Percentiles rank a stretch among this genome's conserved stretches.
Evolutionary conservation across 2,888 invertebrate species (phyloP).

Genomic region (Torymus auratus): DNA sequence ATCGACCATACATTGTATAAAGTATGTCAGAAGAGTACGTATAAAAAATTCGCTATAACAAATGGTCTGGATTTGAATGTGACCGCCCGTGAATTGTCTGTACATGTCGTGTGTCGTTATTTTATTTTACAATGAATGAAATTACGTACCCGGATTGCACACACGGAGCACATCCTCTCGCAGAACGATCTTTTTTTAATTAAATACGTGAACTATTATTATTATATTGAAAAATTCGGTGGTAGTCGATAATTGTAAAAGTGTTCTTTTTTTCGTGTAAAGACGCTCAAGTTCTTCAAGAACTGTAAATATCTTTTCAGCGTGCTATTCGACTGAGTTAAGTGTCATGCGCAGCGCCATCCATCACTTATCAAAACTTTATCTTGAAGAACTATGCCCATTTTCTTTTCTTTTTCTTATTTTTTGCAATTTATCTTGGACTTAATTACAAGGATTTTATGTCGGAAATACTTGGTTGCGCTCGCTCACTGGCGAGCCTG

Average conservation of each 20-base stretch:
- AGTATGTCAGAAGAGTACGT: conserved; percentile 32
- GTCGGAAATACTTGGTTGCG: conserved; percentile 39
- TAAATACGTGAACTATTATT: conserved; percentile 34
- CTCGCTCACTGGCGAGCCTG: conserved; percentile 5
- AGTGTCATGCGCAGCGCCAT: neutral
- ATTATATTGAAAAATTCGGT: conserved; percentile 36
- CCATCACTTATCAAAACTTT: neutral
- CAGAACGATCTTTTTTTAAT: conserved; percentile 5
- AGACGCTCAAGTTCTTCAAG: conserved; percentile 31
- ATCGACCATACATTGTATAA: conserved; percentile 21
- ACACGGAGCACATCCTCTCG: conserved; percentile 4
- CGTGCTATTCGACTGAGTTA: conserved; percentile 5
- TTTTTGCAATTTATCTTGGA: conserved; percentile 22
- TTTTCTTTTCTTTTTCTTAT: neutral
- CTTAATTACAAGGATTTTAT: conserved; percentile 25
- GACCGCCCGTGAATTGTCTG: conserved; percentile 38
- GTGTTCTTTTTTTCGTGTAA: conserved; percentile 10
- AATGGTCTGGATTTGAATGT: conserved; percentile 16
- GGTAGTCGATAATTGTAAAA: conserved; percentile 27
- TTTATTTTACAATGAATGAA: conserved; percentile 52
- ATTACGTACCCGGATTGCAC: conserved; percentile 21
- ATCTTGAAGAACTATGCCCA: conserved; percentile 6
- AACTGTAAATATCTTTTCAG: conserved; percentile 15
- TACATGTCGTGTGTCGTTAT: conserved; percentile 29
- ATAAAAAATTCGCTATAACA: conserved; percentile 46